Conservation (phyloP, 2,797 vertebrate genomes). For the Pantherophis alleghaniensis region DNA sequence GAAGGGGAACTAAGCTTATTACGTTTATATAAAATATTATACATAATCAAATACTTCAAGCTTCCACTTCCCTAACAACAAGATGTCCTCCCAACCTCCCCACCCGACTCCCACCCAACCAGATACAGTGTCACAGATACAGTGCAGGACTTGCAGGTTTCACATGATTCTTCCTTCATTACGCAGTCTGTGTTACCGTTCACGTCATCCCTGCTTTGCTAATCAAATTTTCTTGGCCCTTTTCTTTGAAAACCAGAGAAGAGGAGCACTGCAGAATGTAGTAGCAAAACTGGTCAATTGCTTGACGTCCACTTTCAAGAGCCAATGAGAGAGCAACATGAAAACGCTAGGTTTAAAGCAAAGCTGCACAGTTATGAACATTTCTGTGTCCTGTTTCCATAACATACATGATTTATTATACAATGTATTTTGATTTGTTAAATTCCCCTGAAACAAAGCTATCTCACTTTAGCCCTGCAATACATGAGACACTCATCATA, state of each 20-base stretch:
- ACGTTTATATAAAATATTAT: constrained; percentile 69
- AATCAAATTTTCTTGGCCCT: constrained; percentile 17
- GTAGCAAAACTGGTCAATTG: constrained; percentile 6
- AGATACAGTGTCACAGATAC: constrained; percentile 61
- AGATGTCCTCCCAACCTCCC: constrained; percentile 45
- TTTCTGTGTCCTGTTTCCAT: constrained; percentile 49
- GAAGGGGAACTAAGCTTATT: constrained; percentile 68
- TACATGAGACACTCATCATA: constrained; percentile 21
- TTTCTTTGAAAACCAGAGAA: constrained; percentile 31
- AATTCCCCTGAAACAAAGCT: constrained; percentile 40
- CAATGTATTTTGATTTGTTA: constrained; percentile 32
- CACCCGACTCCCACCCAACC: constrained; percentile 32
- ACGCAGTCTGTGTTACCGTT: constrained; percentile 63
- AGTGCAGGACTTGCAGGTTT: constrained; percentile 62
- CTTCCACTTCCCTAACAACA: constrained; percentile 45
- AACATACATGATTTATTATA: constrained; percentile 41
- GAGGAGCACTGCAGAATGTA: constrained; percentile 29
- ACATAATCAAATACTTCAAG: constrained; percentile 66
- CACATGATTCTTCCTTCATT: constrained; percentile 66
- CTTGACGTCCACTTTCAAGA: neutral
- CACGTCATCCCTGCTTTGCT: constrained; percentile 44
- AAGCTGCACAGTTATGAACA: constrained; percentile 54
- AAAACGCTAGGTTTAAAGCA: constrained; percentile 45
- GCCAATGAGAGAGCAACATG: constrained; percentile 27
- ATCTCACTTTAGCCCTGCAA: constrained; percentile 27